Evolutionary conservation across 2,113 vertebrate genomes (phyloP).

Genomic region (Petrocephalus zakoni): DNA sequence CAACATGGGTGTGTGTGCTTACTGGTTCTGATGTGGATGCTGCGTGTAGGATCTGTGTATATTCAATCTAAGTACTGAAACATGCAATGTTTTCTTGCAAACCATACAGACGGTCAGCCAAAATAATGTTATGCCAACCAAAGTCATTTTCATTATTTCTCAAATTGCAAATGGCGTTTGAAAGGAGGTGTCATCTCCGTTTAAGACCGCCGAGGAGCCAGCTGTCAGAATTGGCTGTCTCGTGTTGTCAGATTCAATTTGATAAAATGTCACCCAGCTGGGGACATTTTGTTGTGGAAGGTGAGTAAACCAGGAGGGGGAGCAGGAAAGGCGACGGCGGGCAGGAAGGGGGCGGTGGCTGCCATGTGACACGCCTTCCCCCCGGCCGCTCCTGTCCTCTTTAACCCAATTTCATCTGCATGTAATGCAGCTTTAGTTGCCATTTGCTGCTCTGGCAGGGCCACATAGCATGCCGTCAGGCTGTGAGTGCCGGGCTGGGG

Average conservation of each 20-base stretch:
- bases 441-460: background rate
- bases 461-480: background rate
- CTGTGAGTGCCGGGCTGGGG: background rate
- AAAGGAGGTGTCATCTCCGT: conserved; percentile 79
- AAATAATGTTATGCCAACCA: conserved; percentile 48
- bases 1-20: background rate
- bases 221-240: conserved; percentile 60
- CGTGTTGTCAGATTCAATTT: conserved; percentile 77
- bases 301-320: conserved; percentile 15
- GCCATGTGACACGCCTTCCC: background rate
- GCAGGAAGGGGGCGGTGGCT: background rate
- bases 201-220: conserved; percentile 58
- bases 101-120: conserved; percentile 39
- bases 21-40: background rate
- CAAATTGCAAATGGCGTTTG: conserved; percentile 46
- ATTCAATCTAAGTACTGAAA: conserved; percentile 2
- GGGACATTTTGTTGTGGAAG: conserved; percentile 26
- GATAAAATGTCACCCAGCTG: conserved; percentile 60
- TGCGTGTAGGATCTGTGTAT: background rate
- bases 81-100: background rate
- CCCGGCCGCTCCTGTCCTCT: background rate
- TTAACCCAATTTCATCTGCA: background rate
- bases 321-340: background rate
- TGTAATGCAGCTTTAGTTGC: background rate
- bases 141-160: conserved; percentile 61